These are phyloP conservation scores for Euphysa ruthae DNA, from an alignment of 30 jellyfish, hydroid and myxozoan species.

Conservation along the genomic window DNA sequence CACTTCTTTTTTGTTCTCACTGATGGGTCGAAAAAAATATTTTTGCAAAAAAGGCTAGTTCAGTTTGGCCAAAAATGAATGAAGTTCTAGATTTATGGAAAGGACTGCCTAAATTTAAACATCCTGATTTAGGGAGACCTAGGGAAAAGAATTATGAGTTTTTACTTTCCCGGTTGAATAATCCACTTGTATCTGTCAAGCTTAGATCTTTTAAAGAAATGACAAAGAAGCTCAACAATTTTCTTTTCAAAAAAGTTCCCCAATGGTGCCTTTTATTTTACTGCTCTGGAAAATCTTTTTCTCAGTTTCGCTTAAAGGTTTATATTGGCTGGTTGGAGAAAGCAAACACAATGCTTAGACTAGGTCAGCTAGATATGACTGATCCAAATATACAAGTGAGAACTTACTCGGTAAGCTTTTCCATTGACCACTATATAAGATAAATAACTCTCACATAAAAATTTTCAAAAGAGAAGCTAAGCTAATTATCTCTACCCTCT, in stretches of 20 bases:
- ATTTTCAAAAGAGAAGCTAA: no score
- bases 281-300: not conserved
- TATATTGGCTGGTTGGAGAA: not conserved
- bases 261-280: not conserved
- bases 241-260: not conserved
- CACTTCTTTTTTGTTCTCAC: no score
- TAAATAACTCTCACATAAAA: no score
- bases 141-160: not conserved
- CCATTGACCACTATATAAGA: not conserved
- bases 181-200: not conserved
- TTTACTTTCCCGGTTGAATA: not conserved
- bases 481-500: no score
- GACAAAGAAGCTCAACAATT: not conserved
- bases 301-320: not conserved
- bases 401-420: not conserved
- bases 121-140: not conserved
- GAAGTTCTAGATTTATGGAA: not conserved
- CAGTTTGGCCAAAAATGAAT: no score
- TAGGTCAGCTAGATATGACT: slow-evolving; percentile 1
- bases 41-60: no score
- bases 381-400: not conserved
- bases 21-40: no score
- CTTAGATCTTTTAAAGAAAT: not conserved
- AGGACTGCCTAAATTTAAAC: slow-evolving; percentile 1
- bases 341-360: not conserved